phyloP scores from a whole-genome alignment of 2,888 invertebrate species.

The Hydraecia micacea region DNA sequence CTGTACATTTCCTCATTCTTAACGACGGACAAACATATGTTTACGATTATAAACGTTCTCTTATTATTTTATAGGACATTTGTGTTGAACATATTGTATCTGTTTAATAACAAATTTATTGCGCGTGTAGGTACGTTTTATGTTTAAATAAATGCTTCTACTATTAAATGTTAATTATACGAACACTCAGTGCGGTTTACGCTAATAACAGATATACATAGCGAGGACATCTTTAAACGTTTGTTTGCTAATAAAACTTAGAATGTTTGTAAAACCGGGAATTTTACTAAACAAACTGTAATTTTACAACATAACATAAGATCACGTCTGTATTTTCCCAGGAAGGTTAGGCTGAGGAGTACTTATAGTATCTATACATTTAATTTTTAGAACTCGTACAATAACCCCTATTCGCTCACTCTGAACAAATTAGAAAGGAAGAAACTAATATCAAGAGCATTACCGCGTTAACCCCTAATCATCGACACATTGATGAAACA shows the following conservation, averaged over 20 bases:
- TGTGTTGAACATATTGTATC: constrained; percentile 47
- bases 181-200: constrained; percentile 19
- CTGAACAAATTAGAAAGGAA: constrained; percentile 66
- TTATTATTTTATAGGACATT: constrained; percentile 49
- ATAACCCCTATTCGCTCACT: constrained; percentile 45
- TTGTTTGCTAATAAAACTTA: constrained; percentile 27
- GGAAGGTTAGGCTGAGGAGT: not conserved
- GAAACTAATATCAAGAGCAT: constrained; percentile 74
- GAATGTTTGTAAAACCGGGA: constrained; percentile 2
- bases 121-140: constrained; percentile 43
- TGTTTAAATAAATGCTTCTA: constrained; percentile 53
- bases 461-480: constrained; percentile 81
- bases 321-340: no score
- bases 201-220: constrained; percentile 40
- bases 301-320: not conserved
- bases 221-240: constrained; percentile 28
- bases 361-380: no score
- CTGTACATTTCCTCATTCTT: constrained; percentile 31
- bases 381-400: constrained; percentile 20
- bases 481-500: constrained; percentile 86
- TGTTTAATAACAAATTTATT: constrained; percentile 57
- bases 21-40: constrained; percentile 42
- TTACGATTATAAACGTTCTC: constrained; percentile 29
- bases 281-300: constrained; percentile 11
- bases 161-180: constrained; percentile 58